Conservation (phyloP, 92 coral and sea anemone genomes). For the Heteractis magnifica region DNA sequence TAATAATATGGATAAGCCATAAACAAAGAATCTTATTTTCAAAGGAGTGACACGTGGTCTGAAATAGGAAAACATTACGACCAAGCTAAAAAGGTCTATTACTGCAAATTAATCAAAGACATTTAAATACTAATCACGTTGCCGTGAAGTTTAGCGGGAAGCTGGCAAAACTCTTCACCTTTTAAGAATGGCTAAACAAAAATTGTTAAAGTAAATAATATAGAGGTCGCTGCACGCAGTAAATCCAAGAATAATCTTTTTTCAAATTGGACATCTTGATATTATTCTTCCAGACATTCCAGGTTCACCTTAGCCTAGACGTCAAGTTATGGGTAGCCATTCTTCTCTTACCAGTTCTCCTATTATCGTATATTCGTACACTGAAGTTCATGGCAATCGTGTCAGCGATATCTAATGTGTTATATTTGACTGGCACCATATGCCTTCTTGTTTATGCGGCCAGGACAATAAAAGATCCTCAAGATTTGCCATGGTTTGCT, state of each 20-base stretch:
- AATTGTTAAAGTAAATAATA: too few species aligned
- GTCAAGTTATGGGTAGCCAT: slow-evolving; percentile 73
- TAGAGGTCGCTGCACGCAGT: too few species aligned
- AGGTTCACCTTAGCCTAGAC: slow-evolving; percentile 40
- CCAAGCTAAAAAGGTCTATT: too few species aligned
- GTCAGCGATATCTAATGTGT: slow-evolving; percentile 74
- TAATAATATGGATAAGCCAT: too few species aligned
- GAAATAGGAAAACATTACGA: too few species aligned
- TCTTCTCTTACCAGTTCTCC: slow-evolving; percentile 67
- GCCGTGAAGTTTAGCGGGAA: too few species aligned
- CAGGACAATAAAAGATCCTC: slow-evolving; percentile 55
- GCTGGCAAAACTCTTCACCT: too few species aligned
- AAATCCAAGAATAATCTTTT: neutral
- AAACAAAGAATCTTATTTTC: too few species aligned
- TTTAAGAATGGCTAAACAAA: too few species aligned
- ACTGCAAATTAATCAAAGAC: too few species aligned
- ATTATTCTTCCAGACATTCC: slow-evolving; percentile 13
- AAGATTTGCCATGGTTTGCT: slow-evolving; percentile 63
- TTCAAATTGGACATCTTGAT: neutral
- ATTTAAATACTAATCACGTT: too few species aligned
- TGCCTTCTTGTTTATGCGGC: slow-evolving; percentile 72
- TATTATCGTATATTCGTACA: slow-evolving; percentile 71
- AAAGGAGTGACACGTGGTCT: too few species aligned
- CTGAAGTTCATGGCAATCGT: slow-evolving; percentile 71
- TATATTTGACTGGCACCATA: slow-evolving; percentile 56